Evolutionary conservation across 2,113 vertebrate genomes (phyloP).

Genomic region (Campylomormyrus numenius): DNA sequence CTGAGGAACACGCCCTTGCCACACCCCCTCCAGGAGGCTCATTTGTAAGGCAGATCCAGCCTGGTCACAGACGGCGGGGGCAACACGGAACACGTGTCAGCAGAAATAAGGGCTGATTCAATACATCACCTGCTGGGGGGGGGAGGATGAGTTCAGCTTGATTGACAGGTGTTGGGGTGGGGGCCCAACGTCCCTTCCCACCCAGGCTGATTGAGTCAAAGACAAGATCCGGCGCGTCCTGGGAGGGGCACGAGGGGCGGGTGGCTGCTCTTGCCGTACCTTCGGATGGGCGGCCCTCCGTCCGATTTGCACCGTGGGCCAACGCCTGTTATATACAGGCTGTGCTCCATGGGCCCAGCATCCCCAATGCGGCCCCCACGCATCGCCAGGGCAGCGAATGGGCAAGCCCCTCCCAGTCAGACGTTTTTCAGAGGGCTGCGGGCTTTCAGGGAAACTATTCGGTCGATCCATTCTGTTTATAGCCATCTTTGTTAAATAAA

Average conservation of each 20-base stretch:
- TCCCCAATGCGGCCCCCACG: not conserved
- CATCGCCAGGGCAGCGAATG: not conserved
- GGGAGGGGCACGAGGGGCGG: constrained; percentile 36
- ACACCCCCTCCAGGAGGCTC: constrained; percentile 38
- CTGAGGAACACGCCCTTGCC: not conserved
- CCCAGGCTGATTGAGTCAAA: constrained; percentile 38
- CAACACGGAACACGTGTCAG: constrained; percentile 55
- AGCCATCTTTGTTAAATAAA: not conserved
- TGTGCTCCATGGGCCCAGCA: not conserved
- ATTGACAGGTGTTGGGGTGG: constrained; percentile 54
- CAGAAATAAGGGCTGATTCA: constrained; percentile 63
- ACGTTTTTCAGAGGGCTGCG: not conserved
- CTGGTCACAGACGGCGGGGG: constrained; percentile 37
- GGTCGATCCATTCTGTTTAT: not conserved
- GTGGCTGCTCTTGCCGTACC: constrained; percentile 38
- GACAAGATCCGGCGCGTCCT: constrained; percentile 20
- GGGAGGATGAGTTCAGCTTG: constrained; percentile 40
- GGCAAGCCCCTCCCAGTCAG: not conserved
- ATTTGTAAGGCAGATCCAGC: constrained; percentile 61
- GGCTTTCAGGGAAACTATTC: not conserved
- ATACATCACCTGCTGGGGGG: constrained; percentile 46
- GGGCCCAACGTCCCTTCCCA: constrained; percentile 36
- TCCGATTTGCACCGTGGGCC: constrained; percentile 51
- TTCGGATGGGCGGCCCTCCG: constrained; percentile 50
- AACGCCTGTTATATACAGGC: constrained; percentile 25